Percentiles rank a stretch among this genome's conserved stretches.
Evolutionary conservation across 2,113 vertebrate genomes (phyloP).

Genomic region (Myiagra hebetior): DNA sequence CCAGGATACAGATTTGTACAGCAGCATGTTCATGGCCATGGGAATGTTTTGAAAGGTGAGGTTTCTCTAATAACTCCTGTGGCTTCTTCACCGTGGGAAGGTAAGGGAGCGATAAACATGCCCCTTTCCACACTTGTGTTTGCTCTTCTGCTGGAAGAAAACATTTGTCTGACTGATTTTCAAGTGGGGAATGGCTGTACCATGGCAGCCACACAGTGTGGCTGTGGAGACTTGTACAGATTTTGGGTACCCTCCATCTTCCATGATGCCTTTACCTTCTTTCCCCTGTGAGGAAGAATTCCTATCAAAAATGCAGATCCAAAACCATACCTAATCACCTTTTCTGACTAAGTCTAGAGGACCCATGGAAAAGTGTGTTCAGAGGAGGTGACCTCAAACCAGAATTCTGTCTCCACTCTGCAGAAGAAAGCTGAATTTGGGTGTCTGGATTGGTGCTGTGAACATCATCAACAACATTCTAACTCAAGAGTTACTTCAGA

Average conservation of each 20-base stretch:
- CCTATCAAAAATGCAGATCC: neutral
- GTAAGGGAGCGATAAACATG: neutral
- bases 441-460: neutral
- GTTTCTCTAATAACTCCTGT: constrained; percentile 43
- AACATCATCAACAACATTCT: neutral
- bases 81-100: constrained; percentile 53
- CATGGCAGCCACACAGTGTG: neutral
- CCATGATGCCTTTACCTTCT: neutral
- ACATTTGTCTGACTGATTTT: neutral
- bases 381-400: neutral
- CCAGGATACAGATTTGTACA: neutral
- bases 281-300: neutral
- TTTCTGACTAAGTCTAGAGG: neutral
- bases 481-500: neutral
- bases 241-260: neutral
- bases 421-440: neutral
- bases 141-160: constrained; percentile 19
- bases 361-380: neutral
- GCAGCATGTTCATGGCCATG: neutral
- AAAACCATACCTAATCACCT: neutral
- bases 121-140: constrained; percentile 2
- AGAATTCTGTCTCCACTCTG: neutral
- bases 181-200: neutral
- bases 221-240: neutral
- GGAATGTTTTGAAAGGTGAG: constrained; percentile 57